Conservation (phyloP, 2,113 vertebrate genomes). For the Pterocles gutturalis region DNA sequence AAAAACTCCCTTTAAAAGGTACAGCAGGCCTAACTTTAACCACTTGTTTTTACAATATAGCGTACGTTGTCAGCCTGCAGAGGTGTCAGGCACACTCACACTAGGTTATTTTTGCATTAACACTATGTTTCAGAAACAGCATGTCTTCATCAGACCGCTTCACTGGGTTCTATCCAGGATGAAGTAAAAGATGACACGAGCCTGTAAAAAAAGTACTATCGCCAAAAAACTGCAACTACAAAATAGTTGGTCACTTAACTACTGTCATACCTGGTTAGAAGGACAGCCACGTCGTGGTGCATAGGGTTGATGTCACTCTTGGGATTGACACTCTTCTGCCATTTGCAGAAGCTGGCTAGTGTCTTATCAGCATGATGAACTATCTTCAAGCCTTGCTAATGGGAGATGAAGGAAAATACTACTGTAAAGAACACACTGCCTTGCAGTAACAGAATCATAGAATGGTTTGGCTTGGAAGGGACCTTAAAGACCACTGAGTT, state of each 20-base stretch:
- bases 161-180: not conserved
- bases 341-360: slow-evolving; percentile 94
- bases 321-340: slow-evolving; percentile 97
- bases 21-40: not conserved
- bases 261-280: slow-evolving; percentile 87
- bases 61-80: not conserved
- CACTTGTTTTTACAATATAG: not conserved
- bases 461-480: no score
- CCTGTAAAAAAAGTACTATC: not conserved
- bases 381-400: slow-evolving; percentile 91
- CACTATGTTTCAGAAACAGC: not conserved
- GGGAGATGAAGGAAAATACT: slow-evolving; percentile 20
- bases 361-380: slow-evolving; percentile 94
- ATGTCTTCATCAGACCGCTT: not conserved
- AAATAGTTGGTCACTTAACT: not conserved
- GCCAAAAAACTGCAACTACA: not conserved
- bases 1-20: not conserved
- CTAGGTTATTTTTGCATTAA: not conserved
- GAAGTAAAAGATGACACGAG: not conserved
- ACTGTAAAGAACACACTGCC: not conserved
- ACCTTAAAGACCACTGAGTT: no score
- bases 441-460: not conserved
- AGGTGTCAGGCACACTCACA: not conserved
- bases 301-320: slow-evolving; percentile 93
- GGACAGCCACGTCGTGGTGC: slow-evolving; percentile 94